phyloP scores from a whole-genome alignment of 2,113 vertebrate genomes.

The Callocephalon fimbriatum region DNA sequence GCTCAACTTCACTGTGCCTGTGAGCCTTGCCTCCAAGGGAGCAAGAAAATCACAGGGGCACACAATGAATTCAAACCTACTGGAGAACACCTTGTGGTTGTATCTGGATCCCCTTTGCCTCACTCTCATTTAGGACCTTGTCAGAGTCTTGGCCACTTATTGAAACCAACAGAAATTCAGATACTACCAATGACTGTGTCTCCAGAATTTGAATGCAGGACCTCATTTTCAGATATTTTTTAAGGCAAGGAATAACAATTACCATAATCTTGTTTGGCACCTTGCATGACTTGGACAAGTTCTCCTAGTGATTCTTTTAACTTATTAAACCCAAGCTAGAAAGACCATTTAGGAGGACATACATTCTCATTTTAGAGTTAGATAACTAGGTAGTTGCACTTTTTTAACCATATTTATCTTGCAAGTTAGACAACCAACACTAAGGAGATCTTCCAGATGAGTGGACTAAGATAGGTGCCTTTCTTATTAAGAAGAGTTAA shows the following conservation, averaged over 20 bases:
- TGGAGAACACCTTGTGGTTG: background rate
- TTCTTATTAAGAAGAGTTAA: background rate
- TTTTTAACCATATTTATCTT: background rate
- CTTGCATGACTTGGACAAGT: background rate
- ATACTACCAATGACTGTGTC: background rate
- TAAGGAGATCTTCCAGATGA: background rate
- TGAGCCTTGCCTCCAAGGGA: background rate
- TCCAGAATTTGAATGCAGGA: background rate
- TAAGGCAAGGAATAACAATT: background rate
- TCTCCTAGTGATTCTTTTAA: background rate
- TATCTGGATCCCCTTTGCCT: background rate
- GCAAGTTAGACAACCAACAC: background rate
- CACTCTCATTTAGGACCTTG: background rate
- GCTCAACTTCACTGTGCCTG: background rate
- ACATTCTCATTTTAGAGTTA: background rate
- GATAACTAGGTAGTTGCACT: background rate
- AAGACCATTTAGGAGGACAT: background rate
- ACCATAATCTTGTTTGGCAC: background rate
- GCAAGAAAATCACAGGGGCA: background rate
- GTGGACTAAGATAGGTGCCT: background rate
- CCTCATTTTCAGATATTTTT: background rate
- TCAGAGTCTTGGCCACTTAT: background rate
- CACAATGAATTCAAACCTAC: background rate
- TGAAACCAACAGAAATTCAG: background rate
- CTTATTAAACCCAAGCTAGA: background rate